Percentiles rank a stretch among this genome's conserved stretches.
Evolutionary conservation across 2,797 vertebrate species (phyloP).

Genomic region (Fistularia commersonii): DNA sequence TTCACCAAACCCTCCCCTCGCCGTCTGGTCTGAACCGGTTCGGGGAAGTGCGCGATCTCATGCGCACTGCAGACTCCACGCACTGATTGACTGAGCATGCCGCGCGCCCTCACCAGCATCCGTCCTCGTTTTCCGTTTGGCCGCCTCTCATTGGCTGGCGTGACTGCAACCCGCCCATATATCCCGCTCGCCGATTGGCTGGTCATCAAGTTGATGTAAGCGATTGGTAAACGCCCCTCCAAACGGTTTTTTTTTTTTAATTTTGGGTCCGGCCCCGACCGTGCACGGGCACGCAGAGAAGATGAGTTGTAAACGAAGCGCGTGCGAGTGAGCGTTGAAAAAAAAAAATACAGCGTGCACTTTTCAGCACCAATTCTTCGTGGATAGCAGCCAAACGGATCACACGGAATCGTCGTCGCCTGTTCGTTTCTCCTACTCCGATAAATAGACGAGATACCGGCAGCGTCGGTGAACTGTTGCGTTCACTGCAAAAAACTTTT

Average conservation of each 20-base stretch:
- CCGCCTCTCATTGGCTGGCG: slow-evolving; percentile 49
- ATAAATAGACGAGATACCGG: slow-evolving; percentile 39
- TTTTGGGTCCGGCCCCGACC: slow-evolving; percentile 36
- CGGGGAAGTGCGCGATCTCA: slow-evolving; percentile 66
- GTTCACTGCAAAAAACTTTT: slow-evolving; percentile 25
- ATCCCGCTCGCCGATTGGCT: slow-evolving; percentile 43
- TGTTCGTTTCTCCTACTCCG: slow-evolving; percentile 13
- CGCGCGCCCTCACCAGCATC: slow-evolving; percentile 34
- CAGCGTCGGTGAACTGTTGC: slow-evolving; percentile 18
- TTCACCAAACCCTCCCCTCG: slow-evolving; percentile 57
- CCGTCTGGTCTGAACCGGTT: slow-evolving; percentile 83
- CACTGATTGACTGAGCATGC: slow-evolving; percentile 45
- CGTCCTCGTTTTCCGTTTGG: neutral
- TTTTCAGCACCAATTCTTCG: slow-evolving; percentile 74
- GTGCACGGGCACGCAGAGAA: slow-evolving; percentile 51
- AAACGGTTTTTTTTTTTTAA: slow-evolving; percentile 32
- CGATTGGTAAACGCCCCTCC: slow-evolving; percentile 52
- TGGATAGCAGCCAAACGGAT: slow-evolving; percentile 68
- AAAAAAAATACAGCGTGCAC: slow-evolving; percentile 54
- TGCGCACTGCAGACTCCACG: slow-evolving; percentile 51
- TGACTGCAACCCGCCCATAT: slow-evolving; percentile 40
- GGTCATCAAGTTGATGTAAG: neutral
- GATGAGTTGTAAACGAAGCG: slow-evolving; percentile 76
- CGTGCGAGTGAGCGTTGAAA: slow-evolving; percentile 48
- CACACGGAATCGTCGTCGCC: slow-evolving; percentile 8